phyloP scores from a whole-genome alignment of 2,888 invertebrate species.

The Sphinx pinastri region DNA sequence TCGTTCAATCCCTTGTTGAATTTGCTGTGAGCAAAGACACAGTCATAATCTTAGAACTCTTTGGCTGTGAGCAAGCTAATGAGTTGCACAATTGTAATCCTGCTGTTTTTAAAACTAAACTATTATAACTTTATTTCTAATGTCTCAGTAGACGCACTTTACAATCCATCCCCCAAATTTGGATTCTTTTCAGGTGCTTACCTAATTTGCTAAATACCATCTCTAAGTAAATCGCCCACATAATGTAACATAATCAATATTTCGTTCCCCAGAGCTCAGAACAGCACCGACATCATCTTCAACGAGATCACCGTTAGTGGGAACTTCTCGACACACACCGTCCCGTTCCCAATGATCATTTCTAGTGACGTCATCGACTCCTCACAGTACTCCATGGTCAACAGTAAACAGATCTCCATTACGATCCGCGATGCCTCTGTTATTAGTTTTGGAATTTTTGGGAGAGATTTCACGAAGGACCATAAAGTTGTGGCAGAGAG shows the following conservation, averaged over 20 bases:
- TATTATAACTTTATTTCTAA: too few species aligned
- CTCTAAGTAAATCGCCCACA: too few species aligned
- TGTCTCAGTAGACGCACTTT: too few species aligned
- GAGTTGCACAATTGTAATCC: too few species aligned
- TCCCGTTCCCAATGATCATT: slow-evolving; percentile 61
- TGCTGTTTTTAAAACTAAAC: too few species aligned
- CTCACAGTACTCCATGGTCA: slow-evolving; percentile 48
- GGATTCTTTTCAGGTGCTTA: too few species aligned
- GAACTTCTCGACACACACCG: slow-evolving; percentile 53
- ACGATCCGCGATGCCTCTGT: slow-evolving; percentile 50
- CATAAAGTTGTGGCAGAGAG: slow-evolving; percentile 40
- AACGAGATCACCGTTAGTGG: slow-evolving; percentile 56
- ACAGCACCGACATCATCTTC: slow-evolving; percentile 54
- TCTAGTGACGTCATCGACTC: slow-evolving; percentile 41
- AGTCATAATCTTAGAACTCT: too few species aligned
- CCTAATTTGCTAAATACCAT: too few species aligned
- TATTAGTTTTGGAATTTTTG: slow-evolving; percentile 59
- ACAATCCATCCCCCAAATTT: too few species aligned
- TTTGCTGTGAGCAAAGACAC: not conserved
- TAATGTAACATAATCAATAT: not conserved
- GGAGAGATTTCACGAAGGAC: slow-evolving; percentile 59
- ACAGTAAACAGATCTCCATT: slow-evolving; percentile 46
- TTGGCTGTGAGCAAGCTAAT: too few species aligned
- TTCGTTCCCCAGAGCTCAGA: slow-evolving; percentile 54
- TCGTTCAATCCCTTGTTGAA: too few species aligned